These are phyloP conservation scores for Bufo bufo DNA, from an alignment of 2,113 vertebrate species.

Conservation along the genomic window DNA sequence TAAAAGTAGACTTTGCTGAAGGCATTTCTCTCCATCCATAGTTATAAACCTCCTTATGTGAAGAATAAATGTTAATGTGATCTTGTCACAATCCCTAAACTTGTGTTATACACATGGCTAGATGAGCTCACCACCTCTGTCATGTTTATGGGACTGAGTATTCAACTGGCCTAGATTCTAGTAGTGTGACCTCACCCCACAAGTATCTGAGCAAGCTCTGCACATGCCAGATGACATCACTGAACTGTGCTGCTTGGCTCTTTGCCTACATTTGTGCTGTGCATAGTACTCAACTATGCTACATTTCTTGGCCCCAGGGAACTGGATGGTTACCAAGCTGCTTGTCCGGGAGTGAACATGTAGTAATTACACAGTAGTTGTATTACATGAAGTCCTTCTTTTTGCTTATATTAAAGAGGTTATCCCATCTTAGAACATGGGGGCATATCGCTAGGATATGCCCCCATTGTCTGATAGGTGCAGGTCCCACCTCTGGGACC, in stretches of 20 bases:
- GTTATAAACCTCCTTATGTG: too few relatives aligned
- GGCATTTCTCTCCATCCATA: too few relatives aligned
- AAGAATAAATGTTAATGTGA: too few relatives aligned
- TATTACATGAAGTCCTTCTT: neutral
- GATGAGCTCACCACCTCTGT: neutral
- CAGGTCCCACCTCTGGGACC: too few relatives aligned
- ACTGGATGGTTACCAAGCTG: neutral
- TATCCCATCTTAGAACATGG: too few relatives aligned
- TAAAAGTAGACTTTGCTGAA: too few relatives aligned
- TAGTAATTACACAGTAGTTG: too few relatives aligned
- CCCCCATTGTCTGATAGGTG: too few relatives aligned
- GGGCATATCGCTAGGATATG: too few relatives aligned
- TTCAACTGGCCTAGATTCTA: constrained; percentile 16
- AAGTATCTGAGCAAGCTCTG: constrained; percentile 16
- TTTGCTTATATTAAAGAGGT: too few relatives aligned
- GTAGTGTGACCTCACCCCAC: constrained; percentile 23
- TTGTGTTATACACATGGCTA: constrained; percentile 18
- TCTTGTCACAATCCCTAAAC: neutral
- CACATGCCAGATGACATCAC: constrained; percentile 45
- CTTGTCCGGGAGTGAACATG: neutral
- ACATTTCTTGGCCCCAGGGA: neutral
- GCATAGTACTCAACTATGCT: neutral
- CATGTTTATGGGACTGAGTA: neutral
- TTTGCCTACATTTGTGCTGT: constrained; percentile 15
- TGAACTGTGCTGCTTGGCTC: constrained; percentile 10